Conservation (phyloP, 2,888 invertebrate genomes). For the Lottia scabra region DNA sequence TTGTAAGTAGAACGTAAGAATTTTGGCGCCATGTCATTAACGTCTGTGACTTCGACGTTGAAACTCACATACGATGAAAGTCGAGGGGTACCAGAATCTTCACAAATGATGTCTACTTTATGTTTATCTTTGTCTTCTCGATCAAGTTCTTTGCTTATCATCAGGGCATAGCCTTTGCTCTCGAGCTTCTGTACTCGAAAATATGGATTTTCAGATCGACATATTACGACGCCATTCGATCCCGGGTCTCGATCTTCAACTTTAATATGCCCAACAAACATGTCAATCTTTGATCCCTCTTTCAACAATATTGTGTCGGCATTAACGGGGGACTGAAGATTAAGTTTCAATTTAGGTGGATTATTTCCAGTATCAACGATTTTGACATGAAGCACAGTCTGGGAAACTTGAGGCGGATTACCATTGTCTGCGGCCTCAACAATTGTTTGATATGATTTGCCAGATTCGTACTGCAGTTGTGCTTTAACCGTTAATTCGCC, state of each 20-base stretch:
- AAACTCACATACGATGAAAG: constrained; percentile 44
- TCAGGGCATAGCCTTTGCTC: constrained; percentile 30
- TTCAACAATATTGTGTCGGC: constrained; percentile 27
- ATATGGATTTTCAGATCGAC: constrained; percentile 30
- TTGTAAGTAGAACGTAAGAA: constrained; percentile 48
- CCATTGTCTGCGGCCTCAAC: constrained; percentile 37
- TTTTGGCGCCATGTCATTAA: constrained; percentile 60
- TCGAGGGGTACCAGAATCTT: constrained; percentile 53
- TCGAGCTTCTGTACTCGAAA: constrained; percentile 31
- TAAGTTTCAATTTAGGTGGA: constrained; percentile 77
- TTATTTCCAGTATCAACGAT: constrained; percentile 92
- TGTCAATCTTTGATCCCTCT: constrained; percentile 42
- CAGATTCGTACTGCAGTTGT: constrained; percentile 28
- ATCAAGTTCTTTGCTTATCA: constrained; percentile 49
- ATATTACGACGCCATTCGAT: constrained; percentile 42
- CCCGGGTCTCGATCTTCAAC: constrained; percentile 52
- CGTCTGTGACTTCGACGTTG: constrained; percentile 52
- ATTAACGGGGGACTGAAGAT: constrained; percentile 23
- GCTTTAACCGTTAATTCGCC: constrained; percentile 37
- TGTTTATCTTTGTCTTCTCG: constrained; percentile 48
- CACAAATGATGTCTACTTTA: constrained; percentile 52
- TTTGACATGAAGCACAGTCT: constrained; percentile 29
- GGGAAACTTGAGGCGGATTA: constrained; percentile 26
- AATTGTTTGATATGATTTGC: constrained; percentile 29
- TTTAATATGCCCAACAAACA: constrained; percentile 49